Evolutionary conservation across 2,113 vertebrate species (phyloP).

Genomic region (Pteropus alecto): DNA sequence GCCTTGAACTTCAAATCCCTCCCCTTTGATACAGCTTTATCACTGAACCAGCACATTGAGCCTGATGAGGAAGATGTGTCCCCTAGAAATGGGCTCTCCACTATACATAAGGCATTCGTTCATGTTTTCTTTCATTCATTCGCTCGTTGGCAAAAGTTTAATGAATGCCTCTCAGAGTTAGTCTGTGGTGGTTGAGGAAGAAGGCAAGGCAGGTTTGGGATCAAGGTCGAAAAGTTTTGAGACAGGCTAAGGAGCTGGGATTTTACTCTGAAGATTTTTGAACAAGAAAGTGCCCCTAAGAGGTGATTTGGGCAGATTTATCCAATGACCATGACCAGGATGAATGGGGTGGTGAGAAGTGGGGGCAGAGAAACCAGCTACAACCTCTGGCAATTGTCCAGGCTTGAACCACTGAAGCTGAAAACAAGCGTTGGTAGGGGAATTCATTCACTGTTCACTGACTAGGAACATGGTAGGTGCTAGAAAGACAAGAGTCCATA

Average conservation of each 20-base stretch:
- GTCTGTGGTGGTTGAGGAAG: background rate
- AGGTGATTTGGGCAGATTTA: background rate
- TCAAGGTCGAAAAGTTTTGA: background rate
- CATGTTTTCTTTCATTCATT: background rate
- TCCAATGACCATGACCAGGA: background rate
- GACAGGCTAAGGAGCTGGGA: background rate
- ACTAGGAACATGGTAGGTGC: background rate
- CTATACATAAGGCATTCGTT: background rate
- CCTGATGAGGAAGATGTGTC: background rate
- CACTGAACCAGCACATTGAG: background rate
- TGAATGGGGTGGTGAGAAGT: background rate
- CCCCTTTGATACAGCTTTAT: background rate
- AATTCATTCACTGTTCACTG: background rate
- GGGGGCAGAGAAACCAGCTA: background rate
- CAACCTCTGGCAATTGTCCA: background rate
- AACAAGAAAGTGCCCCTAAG: background rate
- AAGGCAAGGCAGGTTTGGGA: background rate
- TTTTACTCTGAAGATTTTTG: background rate
- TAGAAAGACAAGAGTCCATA: background rate
- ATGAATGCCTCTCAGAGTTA: background rate
- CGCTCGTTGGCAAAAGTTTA: background rate
- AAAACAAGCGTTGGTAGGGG: background rate
- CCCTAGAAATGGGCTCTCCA: background rate
- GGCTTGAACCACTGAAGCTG: background rate
- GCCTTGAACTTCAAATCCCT: background rate